Base-by-base conservation (phyloP, 2,113 vertebrate species). In the Paratilapia polleni region DNA sequence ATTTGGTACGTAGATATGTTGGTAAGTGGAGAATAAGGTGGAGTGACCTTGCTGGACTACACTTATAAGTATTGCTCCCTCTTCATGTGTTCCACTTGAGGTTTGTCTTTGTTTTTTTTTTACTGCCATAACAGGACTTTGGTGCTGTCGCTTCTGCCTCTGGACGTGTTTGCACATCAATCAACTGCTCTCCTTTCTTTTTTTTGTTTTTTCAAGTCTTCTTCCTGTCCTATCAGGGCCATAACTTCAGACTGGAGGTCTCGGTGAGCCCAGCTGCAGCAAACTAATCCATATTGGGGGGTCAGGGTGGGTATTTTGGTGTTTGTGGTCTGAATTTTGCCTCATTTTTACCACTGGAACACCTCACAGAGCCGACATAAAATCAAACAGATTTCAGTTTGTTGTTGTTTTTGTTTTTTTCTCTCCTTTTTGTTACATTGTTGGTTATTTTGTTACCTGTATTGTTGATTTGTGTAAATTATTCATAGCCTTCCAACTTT, bases 391-490 rank as follows among this genome's bases (percentile, higher is more conserved):
- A 62, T 77, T 47, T 26, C 12, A 3, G 5, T n/a, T 75, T 79
- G 54, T 57, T 74, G 14, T 56, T 57, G 26, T 63, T 61, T 68
- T 17, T 56, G 52, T 24, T 63, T 61, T 34, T 38, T 0, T 5
- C 14, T 43, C 28, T 20, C 15, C 2, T 41, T 36, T 89, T 84
- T 81, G 78, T 94, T 85, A 85, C 80, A 83, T 88, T 58, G 76
- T 89, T 83, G 87, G 92, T 81, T 81, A 85, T 89, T 91, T 89
- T 94, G 86, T 92, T 93, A 84, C 83, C 54, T 81, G 85, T 62
- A 78, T 92, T 91, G 52, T 91, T 93, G 82, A 87, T 90, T 85
- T 95, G 88, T 94, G 88, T 96, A 96, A 95, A 90, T 94, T 95
- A 95, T 94, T 94, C 93, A 93, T 93, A 92, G 83, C 91, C 86